Base-by-base conservation (phyloP, 64 coral and sea anemone genomes). In the Actinia tenebrosa region DNA sequence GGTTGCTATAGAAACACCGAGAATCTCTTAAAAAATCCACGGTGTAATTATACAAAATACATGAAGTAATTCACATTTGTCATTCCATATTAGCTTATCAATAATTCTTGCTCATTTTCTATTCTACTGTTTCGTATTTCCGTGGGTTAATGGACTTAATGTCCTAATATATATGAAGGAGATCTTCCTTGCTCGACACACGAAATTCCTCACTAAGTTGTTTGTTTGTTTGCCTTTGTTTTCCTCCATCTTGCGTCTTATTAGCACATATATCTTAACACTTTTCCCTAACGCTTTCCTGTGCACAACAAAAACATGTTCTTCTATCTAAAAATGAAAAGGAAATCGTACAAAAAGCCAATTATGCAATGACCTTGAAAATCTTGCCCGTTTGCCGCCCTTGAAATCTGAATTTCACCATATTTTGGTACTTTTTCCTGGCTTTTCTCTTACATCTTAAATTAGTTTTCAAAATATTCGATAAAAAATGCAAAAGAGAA, bases 1-100 rank as follows among this genome's bases (percentile, higher is more conserved):
- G 14, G 69, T 75, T 75, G n/a, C 69, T 43, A 75, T 75, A 75
- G 69, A 75, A 75, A 75, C 69, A 10, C n/a, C 69, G 69, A 27
- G 14, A 75, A 75, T 42, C 69, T 10, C 13, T 26, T 75, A 75
- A 75, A 58, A 75, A 75, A 75, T 42, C 14, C 25, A 75, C 26
- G 0, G 5, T 42, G 3, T 75, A 75, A 75, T 75, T 15, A 42
- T 75, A 69, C 64, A 69, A 69, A 69, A 69, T 20, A n/a, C 64
- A 69, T 25, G 64, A 69, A 23, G 23, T n/a, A n/a, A 69, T 69
- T 27, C n/a, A 18, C 13, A 25, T 66, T 75, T 75, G 69, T 75
- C 69, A 30, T 3, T 30, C 26, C 26, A 75, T 75, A 75, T 75
- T 75, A 75, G 69, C 25, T 75, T 75, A 75, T 75, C 10, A 27